Conservation (phyloP, 2,797 vertebrate species). For the Enteromius trimaculatus region DNA sequence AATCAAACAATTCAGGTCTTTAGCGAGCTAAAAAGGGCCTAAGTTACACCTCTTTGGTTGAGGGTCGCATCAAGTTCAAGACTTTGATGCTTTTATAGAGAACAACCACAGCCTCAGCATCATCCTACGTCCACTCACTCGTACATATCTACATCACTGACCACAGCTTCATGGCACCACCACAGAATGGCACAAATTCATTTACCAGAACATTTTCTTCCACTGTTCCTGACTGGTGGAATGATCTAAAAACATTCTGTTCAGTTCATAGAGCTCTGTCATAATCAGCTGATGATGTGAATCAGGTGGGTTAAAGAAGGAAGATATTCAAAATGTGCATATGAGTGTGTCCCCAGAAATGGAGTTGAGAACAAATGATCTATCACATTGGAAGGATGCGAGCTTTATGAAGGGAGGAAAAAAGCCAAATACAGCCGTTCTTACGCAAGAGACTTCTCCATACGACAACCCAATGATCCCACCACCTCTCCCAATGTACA, state of each 20-base stretch:
- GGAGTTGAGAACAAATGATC: not conserved
- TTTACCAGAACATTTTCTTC: not conserved
- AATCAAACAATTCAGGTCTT: too few species aligned
- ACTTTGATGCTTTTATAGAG: too few species aligned
- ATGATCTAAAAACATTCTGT: not conserved
- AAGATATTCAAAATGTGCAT: not conserved
- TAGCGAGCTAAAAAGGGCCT: too few species aligned
- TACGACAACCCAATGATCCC: constrained; percentile 90
- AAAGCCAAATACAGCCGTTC: constrained; percentile 62
- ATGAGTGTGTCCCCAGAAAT: not conserved
- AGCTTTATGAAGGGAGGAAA: not conserved
- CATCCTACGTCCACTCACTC: too few species aligned
- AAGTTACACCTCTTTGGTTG: too few species aligned
- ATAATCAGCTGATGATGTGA: not conserved
- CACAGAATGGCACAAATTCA: not conserved
- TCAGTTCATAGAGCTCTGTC: not conserved
- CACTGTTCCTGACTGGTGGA: not conserved
- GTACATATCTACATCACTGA: too few species aligned
- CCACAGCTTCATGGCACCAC: too few species aligned
- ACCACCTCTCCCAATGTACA: constrained; percentile 96
- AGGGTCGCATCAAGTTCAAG: too few species aligned
- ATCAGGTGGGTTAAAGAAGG: not conserved
- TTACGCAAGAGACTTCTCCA: constrained; percentile 92
- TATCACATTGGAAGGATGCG: not conserved
- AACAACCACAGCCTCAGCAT: too few species aligned